A percentile compares a stretch with the other conserved stretches of the same genome.
Conservation (phyloP, 2,888 invertebrate species). For the Steromphala cineraria region DNA sequence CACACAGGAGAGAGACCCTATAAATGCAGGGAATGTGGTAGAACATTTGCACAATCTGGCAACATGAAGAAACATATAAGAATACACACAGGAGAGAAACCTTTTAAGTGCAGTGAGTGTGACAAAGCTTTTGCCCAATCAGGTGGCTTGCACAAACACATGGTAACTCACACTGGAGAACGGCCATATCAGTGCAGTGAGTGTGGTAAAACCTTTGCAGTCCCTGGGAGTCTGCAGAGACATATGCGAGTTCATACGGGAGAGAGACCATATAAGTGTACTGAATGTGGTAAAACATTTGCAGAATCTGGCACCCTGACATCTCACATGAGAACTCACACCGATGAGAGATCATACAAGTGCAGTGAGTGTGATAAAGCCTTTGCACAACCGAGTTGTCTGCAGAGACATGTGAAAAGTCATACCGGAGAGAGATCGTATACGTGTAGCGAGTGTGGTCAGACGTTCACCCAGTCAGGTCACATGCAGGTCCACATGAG, state of each 20-base stretch:
- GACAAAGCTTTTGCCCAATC: neutral
- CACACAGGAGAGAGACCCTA: neutral
- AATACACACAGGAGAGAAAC: neutral
- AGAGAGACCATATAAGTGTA: neutral
- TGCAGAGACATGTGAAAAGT: no score
- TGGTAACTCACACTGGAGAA: neutral
- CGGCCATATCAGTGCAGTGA: neutral
- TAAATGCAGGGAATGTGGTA: neutral
- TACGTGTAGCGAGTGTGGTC: no score
- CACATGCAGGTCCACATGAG: no score
- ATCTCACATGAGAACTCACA: neutral
- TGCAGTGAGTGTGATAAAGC: no score
- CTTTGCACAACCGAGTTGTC: no score
- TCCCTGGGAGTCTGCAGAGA: neutral
- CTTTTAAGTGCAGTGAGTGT: neutral
- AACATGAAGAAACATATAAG: neutral
- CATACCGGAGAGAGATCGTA: no score
- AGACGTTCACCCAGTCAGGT: no score
- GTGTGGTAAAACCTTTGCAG: neutral
- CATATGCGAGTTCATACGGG: neutral
- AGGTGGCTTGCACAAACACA: neutral
- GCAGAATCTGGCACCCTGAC: neutral
- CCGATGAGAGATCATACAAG: no score
- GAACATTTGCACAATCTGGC: neutral
- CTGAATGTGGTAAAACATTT: neutral